Conservation (phyloP, 2,888 invertebrate genomes). For the Synergus laeviventris region DNA sequence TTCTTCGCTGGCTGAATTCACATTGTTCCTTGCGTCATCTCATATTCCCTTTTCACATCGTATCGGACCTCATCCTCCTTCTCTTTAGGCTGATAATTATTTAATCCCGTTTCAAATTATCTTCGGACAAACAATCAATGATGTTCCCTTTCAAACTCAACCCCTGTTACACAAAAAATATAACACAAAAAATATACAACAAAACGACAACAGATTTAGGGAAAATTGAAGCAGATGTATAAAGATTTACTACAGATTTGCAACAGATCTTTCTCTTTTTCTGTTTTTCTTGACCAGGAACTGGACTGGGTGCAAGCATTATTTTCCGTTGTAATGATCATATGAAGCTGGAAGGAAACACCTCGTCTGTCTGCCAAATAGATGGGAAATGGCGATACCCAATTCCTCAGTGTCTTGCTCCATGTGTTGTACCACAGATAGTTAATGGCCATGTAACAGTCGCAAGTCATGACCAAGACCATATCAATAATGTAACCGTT, state of each 20-base stretch:
- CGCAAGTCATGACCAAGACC: slow-evolving; percentile 74
- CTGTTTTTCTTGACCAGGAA: slow-evolving; percentile 78
- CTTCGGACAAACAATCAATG: not conserved
- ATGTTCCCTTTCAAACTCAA: not conserved
- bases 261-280: slow-evolving; percentile 14
- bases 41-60: slow-evolving; percentile 13
- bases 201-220: not conserved
- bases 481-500: slow-evolving; percentile 76
- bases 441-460: slow-evolving; percentile 86
- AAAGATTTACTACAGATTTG: not conserved
- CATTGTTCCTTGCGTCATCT: slow-evolving; percentile 19
- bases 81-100: not conserved
- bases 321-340: slow-evolving; percentile 95
- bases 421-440: slow-evolving; percentile 94
- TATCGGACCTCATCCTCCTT: not conserved
- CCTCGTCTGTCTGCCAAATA: slow-evolving; percentile 93
- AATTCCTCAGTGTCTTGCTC: slow-evolving; percentile 93
- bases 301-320: slow-evolving; percentile 93
- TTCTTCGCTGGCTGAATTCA: slow-evolving; percentile 11
- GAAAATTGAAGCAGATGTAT: not conserved
- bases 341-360: slow-evolving; percentile 92
- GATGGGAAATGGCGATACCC: slow-evolving; percentile 97
- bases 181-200: not conserved
- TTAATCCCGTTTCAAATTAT: slow-evolving; percentile 17
- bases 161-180: not conserved